A percentile compares a stretch with the other conserved stretches of the same genome.
Conservation (phyloP, 1,140 invertebrate genomes). For the Drosophila orena region DNA sequence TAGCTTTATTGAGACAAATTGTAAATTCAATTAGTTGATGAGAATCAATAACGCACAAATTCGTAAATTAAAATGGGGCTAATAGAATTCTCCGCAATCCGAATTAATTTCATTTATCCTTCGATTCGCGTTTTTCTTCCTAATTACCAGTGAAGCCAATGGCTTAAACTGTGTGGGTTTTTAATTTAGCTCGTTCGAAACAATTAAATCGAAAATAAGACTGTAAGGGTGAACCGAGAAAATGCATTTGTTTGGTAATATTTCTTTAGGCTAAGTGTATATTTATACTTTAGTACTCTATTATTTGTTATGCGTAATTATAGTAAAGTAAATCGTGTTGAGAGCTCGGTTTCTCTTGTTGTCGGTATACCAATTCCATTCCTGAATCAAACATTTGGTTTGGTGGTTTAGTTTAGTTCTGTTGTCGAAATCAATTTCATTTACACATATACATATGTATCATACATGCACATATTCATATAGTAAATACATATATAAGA, state of each 20-base stretch:
- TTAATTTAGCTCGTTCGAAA: neutral
- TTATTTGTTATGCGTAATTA: slow-evolving; percentile 32
- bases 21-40: slow-evolving; percentile 47
- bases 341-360: slow-evolving; percentile 48
- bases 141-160: slow-evolving; percentile 41
- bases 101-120: slow-evolving; percentile 30
- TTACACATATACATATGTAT: slow-evolving; percentile 34
- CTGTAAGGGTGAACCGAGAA: neutral
- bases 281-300: slow-evolving; percentile 24
- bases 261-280: slow-evolving; percentile 21
- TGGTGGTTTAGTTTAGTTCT: slow-evolving; percentile 72
- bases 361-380: slow-evolving; percentile 67
- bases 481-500: slow-evolving; percentile 61
- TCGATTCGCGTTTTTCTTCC: slow-evolving; percentile 7
- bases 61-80: slow-evolving; percentile 24
- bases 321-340: slow-evolving; percentile 73
- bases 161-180: slow-evolving; percentile 1
- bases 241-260: neutral
- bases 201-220: neutral
- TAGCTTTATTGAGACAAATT: slow-evolving; percentile 11
- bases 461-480: slow-evolving; percentile 44
- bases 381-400: slow-evolving; percentile 54
- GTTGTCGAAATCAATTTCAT: slow-evolving; percentile 59
- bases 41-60: neutral
- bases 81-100: slow-evolving; percentile 15